Evolutionary conservation across 2,888 invertebrate genomes (phyloP).

Genomic region (Imbricaverruca yamaguchii): DNA sequence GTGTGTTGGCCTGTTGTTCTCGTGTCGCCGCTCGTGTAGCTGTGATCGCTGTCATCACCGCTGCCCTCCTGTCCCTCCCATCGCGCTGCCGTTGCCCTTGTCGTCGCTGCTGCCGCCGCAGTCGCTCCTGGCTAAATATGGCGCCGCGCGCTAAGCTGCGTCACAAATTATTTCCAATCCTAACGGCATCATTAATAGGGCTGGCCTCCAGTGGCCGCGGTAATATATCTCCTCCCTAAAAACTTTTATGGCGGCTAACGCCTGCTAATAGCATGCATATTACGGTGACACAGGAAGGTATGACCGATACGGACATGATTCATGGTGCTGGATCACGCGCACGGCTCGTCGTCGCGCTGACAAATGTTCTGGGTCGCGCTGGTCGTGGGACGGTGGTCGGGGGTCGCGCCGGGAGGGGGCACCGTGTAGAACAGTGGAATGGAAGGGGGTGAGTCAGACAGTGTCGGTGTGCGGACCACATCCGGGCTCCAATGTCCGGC

Average conservation of each 20-base stretch:
- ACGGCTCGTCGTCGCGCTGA: background rate
- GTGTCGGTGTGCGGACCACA: too few relatives aligned
- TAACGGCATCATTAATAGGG: slow-evolving; percentile 20
- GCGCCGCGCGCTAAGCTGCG: background rate
- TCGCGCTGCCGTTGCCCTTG: too few relatives aligned
- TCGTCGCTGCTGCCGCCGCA: background rate
- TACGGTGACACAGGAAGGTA: slow-evolving; percentile 19
- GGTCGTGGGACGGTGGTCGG: background rate
- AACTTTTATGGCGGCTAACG: slow-evolving; percentile 19
- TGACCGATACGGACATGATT: background rate
- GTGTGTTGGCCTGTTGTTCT: too few relatives aligned
- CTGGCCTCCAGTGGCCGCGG: background rate
- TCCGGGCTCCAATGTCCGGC: too few relatives aligned
- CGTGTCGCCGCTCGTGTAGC: too few relatives aligned
- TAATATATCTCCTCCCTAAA: background rate
- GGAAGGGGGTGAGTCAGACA: too few relatives aligned
- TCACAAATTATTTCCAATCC: background rate
- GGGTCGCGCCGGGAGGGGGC: too few relatives aligned
- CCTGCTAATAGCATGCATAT: slow-evolving; percentile 22
- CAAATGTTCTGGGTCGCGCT: background rate
- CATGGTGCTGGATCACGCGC: background rate
- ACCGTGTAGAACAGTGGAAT: too few relatives aligned
- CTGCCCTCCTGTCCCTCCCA: too few relatives aligned
- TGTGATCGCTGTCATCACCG: too few relatives aligned
- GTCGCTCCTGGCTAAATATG: background rate